These are phyloP conservation scores for Thymelicus sylvestris DNA, from an alignment of 2,888 invertebrate genomes.

Conservation along the genomic window DNA sequence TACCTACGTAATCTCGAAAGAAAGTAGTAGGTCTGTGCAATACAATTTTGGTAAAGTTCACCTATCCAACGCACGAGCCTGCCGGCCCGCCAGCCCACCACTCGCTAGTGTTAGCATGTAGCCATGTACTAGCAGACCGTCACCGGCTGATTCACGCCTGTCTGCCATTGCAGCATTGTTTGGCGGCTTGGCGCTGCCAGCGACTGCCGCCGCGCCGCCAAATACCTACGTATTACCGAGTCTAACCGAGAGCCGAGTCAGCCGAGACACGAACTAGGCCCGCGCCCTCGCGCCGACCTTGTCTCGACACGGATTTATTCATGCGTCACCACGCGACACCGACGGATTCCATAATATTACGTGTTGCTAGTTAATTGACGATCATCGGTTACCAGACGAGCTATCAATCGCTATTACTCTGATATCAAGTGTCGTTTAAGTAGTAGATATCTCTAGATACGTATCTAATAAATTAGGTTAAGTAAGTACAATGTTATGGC, in stretches of 20 bases:
- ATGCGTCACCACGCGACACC: slow-evolving; percentile 70
- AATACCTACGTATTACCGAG: slow-evolving; percentile 43
- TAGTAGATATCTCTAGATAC: no score
- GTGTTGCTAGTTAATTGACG: slow-evolving; percentile 38
- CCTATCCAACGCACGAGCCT: no score
- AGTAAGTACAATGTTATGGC: no score
- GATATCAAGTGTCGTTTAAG: no score
- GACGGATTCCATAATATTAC: slow-evolving; percentile 39
- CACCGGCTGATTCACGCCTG: slow-evolving; percentile 67
- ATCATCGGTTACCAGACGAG: neutral
- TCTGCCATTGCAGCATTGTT: slow-evolving; percentile 71
- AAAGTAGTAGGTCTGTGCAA: no score
- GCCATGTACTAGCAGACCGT: neutral
- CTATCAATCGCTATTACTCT: neutral
- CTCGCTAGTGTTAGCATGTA: slow-evolving; percentile 6
- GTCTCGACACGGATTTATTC: slow-evolving; percentile 80
- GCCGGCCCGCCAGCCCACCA: slow-evolving; percentile 48
- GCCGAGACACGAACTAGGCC: slow-evolving; percentile 58
- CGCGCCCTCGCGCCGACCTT: slow-evolving; percentile 81
- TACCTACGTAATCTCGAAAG: no score
- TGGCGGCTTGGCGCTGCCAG: slow-evolving; percentile 61
- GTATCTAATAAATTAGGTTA: no score
- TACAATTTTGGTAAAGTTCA: no score
- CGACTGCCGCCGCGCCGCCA: slow-evolving; percentile 38
- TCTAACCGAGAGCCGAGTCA: neutral